Evolutionary conservation across 1,140 invertebrate genomes (phyloP), one percentile per base, ranked within the genome.

Genomic region (Caenorhabditis briggsae): DNA sequence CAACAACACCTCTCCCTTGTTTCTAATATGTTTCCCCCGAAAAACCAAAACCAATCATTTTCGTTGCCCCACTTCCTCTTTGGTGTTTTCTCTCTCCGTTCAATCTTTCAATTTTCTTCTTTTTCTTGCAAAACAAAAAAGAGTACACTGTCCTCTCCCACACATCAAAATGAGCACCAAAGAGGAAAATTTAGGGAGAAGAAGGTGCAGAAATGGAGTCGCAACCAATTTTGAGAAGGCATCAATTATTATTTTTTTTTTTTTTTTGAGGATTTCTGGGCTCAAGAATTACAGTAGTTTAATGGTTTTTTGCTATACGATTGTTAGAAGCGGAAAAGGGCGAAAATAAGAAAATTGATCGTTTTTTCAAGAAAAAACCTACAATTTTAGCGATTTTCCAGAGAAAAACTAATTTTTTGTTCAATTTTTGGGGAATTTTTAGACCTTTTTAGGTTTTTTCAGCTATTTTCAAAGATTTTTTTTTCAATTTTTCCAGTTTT

Each of bases 31-130:
- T 53, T 11, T 53, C 50, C 9, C 18, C 18, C n/a, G n/a, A n/a
- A n/a, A n/a, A n/a, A n/a, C 18, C 20, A 2, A 20, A 61, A 61
- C 23, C 59, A 61, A 58, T 58, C 56, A 58, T 58, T 61, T 61
- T 61, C n/a, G 8, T 12, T 14, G 1, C 59, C n/a, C 14, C 23
- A 20, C 25, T 33, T 25, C 23, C n/a, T 25, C 25, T 61, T 25
- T 8, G 20, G 20, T 20, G 9, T 11, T 61, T 25, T 25, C 8
- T 23, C 25, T 25, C 20, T 25, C 59, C 59, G 59, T 61, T 61
- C 59, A 61, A 61, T 61, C 59, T 61, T 61, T 61, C 59, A 61
- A 61, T 61, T 58, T 25, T 61, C 59, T 20, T 2, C 59, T 3
- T 14, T 61, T 61, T 61, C 25, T 25, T 61, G 23, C 59, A 61